Conservation (phyloP, 2,888 invertebrate species). For the Spisula subtruncata region DNA sequence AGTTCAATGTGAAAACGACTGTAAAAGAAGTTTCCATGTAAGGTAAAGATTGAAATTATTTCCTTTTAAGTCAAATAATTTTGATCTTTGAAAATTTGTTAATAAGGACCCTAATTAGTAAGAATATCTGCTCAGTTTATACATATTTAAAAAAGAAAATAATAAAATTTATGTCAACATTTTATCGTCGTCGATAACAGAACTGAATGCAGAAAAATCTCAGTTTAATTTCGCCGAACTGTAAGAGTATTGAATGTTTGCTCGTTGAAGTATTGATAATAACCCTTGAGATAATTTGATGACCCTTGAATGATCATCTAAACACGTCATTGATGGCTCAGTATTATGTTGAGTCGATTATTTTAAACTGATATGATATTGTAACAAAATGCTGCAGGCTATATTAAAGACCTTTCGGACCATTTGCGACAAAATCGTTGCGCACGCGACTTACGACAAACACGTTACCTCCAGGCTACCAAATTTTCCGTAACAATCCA, state of each 20-base stretch:
- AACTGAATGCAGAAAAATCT: too few relatives aligned
- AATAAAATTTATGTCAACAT: too few relatives aligned
- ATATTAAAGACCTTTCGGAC: background rate
- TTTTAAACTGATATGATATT: background rate
- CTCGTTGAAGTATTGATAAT: background rate
- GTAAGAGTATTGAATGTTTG: background rate
- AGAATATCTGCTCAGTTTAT: too few relatives aligned
- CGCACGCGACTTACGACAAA: conserved; percentile 44
- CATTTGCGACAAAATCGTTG: conserved; percentile 29
- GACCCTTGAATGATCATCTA: background rate
- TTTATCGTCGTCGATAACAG: too few relatives aligned
- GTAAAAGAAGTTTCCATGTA: too few relatives aligned
- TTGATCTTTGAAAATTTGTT: too few relatives aligned
- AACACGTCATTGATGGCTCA: background rate
- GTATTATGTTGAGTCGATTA: background rate
- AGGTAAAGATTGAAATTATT: too few relatives aligned
- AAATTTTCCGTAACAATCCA: conserved; percentile 44
- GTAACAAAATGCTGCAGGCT: background rate
- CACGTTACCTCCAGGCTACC: conserved; percentile 38
- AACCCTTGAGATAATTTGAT: background rate
- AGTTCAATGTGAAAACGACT: too few relatives aligned
- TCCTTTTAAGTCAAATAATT: too few relatives aligned
- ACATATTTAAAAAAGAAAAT: too few relatives aligned
- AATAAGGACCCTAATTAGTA: too few relatives aligned
- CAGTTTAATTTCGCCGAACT: too few relatives aligned